phyloP scores from a whole-genome alignment of 2,888 invertebrate species.

The Hesperia comma region DNA sequence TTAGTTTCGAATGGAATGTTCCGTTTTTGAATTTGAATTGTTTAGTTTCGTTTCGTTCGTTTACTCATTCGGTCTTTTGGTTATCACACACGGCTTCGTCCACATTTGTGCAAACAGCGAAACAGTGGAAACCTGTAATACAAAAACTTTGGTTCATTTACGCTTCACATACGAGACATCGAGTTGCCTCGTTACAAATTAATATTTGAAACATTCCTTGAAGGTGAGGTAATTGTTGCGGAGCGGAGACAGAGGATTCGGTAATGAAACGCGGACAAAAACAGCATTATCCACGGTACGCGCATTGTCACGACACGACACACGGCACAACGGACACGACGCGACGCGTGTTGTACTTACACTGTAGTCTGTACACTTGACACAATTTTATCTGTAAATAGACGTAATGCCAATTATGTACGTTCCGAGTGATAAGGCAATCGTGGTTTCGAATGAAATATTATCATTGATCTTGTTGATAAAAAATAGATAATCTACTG shows the following conservation, averaged over 20 bases:
- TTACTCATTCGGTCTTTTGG: constrained; percentile 50
- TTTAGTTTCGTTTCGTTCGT: constrained; percentile 57
- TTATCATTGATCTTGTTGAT: not conserved
- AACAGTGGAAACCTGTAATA: constrained; percentile 50
- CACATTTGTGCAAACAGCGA: constrained; percentile 74
- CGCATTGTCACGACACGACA: constrained; percentile 13
- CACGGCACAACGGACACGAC: not conserved
- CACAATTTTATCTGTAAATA: constrained; percentile 19
- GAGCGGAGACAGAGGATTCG: constrained; percentile 41
- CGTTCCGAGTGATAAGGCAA: constrained; percentile 8
- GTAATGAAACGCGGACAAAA: constrained; percentile 16
- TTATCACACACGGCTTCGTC: constrained; percentile 65
- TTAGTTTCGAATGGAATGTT: constrained; percentile 76
- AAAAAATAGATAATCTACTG: too few relatives aligned
- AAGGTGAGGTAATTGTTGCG: constrained; percentile 51
- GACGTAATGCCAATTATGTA: constrained; percentile 3
- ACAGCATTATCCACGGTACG: constrained; percentile 23
- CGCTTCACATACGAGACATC: constrained; percentile 59
- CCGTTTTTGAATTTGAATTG: constrained; percentile 54
- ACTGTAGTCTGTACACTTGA: constrained; percentile 14
- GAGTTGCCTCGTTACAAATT: constrained; percentile 57
- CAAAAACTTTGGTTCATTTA: constrained; percentile 64
- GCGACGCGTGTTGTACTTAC: constrained; percentile 12
- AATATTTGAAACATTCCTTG: constrained; percentile 56
- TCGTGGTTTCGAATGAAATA: not conserved